Conservation (phyloP, 2,113 vertebrate species). For the Pholis gunnellus region DNA sequence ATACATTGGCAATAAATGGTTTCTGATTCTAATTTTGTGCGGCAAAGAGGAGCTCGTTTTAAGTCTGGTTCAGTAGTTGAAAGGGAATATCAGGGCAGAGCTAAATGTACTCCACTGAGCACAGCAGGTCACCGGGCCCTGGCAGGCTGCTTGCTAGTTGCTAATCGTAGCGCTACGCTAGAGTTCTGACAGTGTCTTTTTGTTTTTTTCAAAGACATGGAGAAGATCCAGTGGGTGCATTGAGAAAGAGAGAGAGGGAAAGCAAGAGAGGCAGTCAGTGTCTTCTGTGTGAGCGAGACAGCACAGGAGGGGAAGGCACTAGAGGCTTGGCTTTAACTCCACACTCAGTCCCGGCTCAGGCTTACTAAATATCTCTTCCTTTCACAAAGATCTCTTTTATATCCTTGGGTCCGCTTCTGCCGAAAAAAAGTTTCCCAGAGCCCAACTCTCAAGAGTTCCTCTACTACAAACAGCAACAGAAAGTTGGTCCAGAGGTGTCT, state of each 20-base stretch:
- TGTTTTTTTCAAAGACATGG: conserved; percentile 1
- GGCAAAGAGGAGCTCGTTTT: not conserved
- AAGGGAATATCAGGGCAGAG: conserved; percentile 7
- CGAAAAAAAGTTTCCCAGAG: not conserved
- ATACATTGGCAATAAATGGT: no score
- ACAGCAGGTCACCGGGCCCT: not conserved
- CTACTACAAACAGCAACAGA: not conserved
- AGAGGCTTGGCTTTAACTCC: not conserved
- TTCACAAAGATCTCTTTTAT: conserved; percentile 8
- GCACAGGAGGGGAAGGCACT: not conserved
- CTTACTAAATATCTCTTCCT: conserved; percentile 1
- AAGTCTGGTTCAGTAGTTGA: not conserved
- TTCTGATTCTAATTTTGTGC: no score
- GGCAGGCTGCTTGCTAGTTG: not conserved
- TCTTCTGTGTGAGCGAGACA: not conserved
- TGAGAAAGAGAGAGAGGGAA: not conserved
- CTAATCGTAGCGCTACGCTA: not conserved
- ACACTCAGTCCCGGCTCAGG: not conserved
- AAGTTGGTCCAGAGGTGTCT: not conserved
- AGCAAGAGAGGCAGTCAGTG: not conserved
- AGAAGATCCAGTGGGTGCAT: conserved; percentile 4
- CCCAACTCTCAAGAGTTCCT: not conserved
- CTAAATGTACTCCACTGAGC: not conserved
- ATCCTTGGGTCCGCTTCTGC: not conserved
- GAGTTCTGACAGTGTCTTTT: not conserved